Base-by-base conservation (phyloP, 2,888 invertebrate species). In the Caradrina clavipalpis region DNA sequence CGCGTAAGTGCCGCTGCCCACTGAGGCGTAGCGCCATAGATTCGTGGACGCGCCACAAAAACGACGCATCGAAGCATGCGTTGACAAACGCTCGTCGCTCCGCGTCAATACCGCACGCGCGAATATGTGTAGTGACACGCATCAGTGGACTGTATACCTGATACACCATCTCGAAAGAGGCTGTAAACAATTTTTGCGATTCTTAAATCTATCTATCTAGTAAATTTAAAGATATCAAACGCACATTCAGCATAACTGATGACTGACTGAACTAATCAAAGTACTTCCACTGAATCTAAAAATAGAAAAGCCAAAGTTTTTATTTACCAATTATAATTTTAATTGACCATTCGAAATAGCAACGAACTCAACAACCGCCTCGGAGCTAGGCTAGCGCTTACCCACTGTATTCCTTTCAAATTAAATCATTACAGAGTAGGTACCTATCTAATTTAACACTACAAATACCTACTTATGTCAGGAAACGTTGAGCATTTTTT, bases 11-110 rank as follows among this genome's bases (percentile, higher is more conserved):
- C 65, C 22, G 62, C 45, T 21, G 72, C 26, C 70, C 78, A 81
- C 53, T 83, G 73, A 82, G 39, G 76, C 83, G 74, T 76, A 65
- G 49, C 75, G 65, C 81, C 73, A 81, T 81, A 82, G 68, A 83
- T 81, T 71, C 66, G 73, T 73, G 47, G 67, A 55, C 64, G 53
- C 59, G 54, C 68, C 72, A 65, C 78, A 83, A 81, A 81, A 81
- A 81, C 70, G 65, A 65, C 61, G 65, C 76, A 78, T 69, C 51
- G 74, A 80, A 80, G 77, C 79, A 78, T 76, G 70, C 74, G 73
- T 73, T 80, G 82, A 81, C 75, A 81, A 75, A 76, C 67, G 76
- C 59, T 75, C 73, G 71, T 82, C 69, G 76, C 61, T 69, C 56
- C 72, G 67, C 80, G 78, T 74, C 76, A 72, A 69, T 83, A 78